Percentiles rank a stretch among this genome's conserved stretches.
These are phyloP conservation scores for Nowickia ferox DNA, from an alignment of 2,888 invertebrate genomes.

Conservation along the genomic window DNA sequence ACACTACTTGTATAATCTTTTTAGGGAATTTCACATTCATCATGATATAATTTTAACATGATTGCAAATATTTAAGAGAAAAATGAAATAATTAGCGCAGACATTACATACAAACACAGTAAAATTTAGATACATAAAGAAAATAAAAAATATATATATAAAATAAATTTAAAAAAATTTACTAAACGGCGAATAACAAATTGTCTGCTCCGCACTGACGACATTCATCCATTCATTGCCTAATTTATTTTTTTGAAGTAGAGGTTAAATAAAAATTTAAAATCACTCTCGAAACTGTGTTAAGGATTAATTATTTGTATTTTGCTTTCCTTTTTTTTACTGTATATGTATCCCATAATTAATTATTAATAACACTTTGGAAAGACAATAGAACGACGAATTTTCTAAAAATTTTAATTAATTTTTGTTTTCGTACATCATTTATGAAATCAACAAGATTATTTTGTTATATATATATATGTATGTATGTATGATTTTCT, in stretches of 20 bases:
- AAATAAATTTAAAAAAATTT: constrained; percentile 1
- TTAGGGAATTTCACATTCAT: too few relatives aligned
- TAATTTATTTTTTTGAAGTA: not conserved
- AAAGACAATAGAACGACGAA: constrained; percentile 63
- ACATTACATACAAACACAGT: not conserved
- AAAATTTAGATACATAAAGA: not conserved
- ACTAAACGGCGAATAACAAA: constrained; percentile 26
- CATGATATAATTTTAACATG: not conserved
- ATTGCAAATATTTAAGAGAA: not conserved
- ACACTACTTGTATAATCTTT: too few relatives aligned
- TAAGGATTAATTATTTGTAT: constrained; percentile 35
- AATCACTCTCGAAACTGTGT: constrained; percentile 34
- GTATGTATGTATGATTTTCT: constrained; percentile 4
- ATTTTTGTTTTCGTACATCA: constrained; percentile 50
- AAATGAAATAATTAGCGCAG: not conserved
- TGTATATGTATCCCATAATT: constrained; percentile 29
- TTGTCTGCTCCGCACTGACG: not conserved
- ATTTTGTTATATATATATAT: constrained; percentile 42
- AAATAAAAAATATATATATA: constrained; percentile 1
- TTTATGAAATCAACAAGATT: constrained; percentile 57
- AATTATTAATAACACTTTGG: constrained; percentile 65
- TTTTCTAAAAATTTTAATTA: constrained; percentile 54
- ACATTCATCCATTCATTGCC: not conserved
- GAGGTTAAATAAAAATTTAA: constrained; percentile 11
- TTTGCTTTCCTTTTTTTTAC: constrained; percentile 32